Evolutionary conservation across 2,888 invertebrate species (phyloP).

Genomic region (Strigamia maritima): DNA sequence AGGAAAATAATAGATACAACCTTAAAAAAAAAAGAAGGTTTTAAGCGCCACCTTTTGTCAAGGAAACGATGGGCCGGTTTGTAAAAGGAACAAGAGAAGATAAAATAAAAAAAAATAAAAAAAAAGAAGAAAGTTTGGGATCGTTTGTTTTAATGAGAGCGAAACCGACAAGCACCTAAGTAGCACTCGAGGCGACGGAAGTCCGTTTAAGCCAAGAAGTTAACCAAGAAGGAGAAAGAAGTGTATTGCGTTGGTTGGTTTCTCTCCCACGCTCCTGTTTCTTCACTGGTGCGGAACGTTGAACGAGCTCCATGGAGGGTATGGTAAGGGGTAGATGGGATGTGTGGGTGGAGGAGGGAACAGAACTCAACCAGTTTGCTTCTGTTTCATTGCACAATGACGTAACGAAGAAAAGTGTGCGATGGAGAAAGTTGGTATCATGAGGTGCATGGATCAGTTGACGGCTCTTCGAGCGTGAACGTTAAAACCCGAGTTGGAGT

Average conservation of each 20-base stretch:
- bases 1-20: background rate
- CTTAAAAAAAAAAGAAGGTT: background rate
- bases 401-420: slow-evolving; percentile 12
- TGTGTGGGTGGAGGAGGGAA: background rate
- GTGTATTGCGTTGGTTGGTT: slow-evolving; percentile 9
- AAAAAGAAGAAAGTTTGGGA: background rate
- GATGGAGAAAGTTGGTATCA: background rate
- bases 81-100: background rate
- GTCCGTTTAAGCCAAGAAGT: slow-evolving; percentile 23
- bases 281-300: slow-evolving; percentile 15
- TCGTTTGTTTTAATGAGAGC: slow-evolving; percentile 16
- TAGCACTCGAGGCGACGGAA: slow-evolving; percentile 14
- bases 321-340: background rate
- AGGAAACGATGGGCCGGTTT: background rate
- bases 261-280: slow-evolving; percentile 20
- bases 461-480: background rate
- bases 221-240: slow-evolving; percentile 23
- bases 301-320: slow-evolving; percentile 15
- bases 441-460: background rate
- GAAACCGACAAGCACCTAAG: slow-evolving; percentile 11
- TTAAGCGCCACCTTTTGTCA: background rate
- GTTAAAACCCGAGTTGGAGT: background rate
- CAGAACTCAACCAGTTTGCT: background rate
- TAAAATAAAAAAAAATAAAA: background rate
- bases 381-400: slow-evolving; percentile 23